phyloP scores from a whole-genome alignment of 2,113 vertebrate genomes.

The Lepisosteus osseus region DNA sequence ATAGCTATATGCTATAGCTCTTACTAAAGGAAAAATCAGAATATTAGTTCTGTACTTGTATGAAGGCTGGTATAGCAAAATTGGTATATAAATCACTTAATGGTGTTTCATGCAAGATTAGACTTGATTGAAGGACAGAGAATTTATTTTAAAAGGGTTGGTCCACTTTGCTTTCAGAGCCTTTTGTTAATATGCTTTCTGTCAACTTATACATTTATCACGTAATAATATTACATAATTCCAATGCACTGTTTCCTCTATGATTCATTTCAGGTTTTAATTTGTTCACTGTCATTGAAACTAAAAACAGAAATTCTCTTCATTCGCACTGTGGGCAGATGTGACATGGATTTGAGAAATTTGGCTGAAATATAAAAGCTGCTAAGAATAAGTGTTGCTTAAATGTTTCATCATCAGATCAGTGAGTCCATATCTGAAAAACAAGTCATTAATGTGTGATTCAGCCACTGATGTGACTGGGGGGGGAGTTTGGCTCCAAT shows the following conservation, averaged over 20 bases:
- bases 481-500: constrained; percentile 44
- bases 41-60: too few species aligned
- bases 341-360: not conserved
- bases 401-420: constrained; percentile 36
- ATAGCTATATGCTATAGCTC: too few species aligned
- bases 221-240: not conserved
- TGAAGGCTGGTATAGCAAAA: too few species aligned
- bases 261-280: not conserved
- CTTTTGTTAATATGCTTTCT: constrained; percentile 24
- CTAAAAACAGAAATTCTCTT: too few species aligned
- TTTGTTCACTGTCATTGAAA: not conserved
- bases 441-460: constrained; percentile 38
- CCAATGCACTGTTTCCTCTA: not conserved
- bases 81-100: constrained; percentile 7
- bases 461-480: constrained; percentile 42
- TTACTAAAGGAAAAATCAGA: too few species aligned
- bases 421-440: constrained; percentile 33
- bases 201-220: constrained; percentile 14
- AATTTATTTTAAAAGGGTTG: not conserved
- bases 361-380: not conserved
- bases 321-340: not conserved
- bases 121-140: constrained; percentile 41
- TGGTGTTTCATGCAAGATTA: constrained; percentile 37
- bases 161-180: not conserved
- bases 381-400: not conserved